Percentiles rank a stretch among this genome's conserved stretches.
These are phyloP conservation scores for Cybosia mesomella DNA, from an alignment of 2,888 invertebrate genomes.

Conservation along the genomic window DNA sequence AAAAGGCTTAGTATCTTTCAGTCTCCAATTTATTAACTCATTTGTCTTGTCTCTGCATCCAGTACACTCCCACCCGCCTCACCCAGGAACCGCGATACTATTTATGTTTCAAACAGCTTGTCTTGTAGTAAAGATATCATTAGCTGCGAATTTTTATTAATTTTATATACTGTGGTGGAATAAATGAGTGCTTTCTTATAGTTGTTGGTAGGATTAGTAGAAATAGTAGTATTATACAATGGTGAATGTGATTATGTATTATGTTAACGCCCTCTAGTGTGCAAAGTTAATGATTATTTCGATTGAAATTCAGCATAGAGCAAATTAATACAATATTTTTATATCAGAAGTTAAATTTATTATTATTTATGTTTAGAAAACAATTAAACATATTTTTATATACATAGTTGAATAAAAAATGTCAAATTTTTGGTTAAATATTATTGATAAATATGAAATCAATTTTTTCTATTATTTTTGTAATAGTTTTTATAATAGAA, in stretches of 20 bases:
- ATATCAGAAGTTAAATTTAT: background rate
- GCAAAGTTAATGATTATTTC: constrained; percentile 5
- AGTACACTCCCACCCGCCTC: too few relatives aligned
- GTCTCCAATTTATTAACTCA: too few relatives aligned
- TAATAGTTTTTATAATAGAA: background rate
- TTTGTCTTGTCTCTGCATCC: too few relatives aligned
- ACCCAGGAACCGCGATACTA: too few relatives aligned
- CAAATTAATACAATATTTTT: constrained; percentile 1
- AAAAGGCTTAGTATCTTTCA: too few relatives aligned
- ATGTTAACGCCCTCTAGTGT: background rate
- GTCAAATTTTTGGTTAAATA: background rate
- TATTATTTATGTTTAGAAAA: background rate
- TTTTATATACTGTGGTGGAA: background rate
- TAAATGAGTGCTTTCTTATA: constrained; percentile 1
- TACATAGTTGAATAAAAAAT: background rate
- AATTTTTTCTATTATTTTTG: background rate
- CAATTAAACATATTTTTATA: background rate
- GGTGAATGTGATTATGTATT: constrained; percentile 2
- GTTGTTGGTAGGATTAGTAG: background rate
- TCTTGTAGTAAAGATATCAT: too few relatives aligned
- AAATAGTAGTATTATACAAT: constrained; percentile 5
- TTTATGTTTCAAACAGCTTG: too few relatives aligned
- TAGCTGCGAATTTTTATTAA: background rate
- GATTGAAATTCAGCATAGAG: background rate
- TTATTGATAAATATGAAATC: background rate